Evolutionary conservation across 2,888 invertebrate genomes (phyloP).

Genomic region (Helicoverpa assulta): DNA sequence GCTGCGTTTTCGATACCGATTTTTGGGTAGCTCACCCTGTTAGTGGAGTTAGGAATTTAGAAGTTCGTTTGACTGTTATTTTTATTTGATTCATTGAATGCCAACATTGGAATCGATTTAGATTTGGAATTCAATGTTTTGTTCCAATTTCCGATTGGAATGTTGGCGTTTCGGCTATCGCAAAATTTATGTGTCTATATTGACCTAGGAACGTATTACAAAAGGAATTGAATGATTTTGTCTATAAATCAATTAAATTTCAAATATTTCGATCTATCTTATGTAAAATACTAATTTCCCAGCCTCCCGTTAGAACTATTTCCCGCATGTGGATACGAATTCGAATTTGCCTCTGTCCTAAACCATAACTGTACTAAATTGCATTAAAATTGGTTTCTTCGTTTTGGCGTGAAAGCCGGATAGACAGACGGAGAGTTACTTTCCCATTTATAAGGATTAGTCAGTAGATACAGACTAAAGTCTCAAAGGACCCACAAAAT

Average conservation of each 20-base stretch:
- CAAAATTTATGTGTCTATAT: not conserved
- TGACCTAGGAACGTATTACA: not conserved
- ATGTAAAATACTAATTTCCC: too few relatives aligned
- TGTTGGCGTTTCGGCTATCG: not conserved
- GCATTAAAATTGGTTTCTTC: too few relatives aligned
- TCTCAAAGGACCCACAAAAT: not conserved
- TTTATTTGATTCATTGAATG: constrained; percentile 11
- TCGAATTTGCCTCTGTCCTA: too few relatives aligned
- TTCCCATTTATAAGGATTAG: too few relatives aligned
- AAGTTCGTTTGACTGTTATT: constrained; percentile 12
- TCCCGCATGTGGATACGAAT: too few relatives aligned
- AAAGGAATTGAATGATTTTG: not conserved
- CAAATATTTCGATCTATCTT: not conserved
- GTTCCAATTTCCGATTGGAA: not conserved
- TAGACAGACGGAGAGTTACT: too few relatives aligned
- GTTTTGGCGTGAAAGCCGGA: too few relatives aligned
- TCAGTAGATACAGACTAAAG: not conserved
- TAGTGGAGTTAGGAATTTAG: constrained; percentile 37
- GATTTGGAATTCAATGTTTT: not conserved
- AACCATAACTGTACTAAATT: too few relatives aligned
- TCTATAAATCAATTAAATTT: not conserved
- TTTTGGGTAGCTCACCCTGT: constrained; percentile 49
- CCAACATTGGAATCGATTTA: not conserved
- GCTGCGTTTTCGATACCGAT: constrained; percentile 45
- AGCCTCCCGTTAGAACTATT: too few relatives aligned